Conservation (phyloP, 2,888 invertebrate species). For the Eupithecia abbreviata region DNA sequence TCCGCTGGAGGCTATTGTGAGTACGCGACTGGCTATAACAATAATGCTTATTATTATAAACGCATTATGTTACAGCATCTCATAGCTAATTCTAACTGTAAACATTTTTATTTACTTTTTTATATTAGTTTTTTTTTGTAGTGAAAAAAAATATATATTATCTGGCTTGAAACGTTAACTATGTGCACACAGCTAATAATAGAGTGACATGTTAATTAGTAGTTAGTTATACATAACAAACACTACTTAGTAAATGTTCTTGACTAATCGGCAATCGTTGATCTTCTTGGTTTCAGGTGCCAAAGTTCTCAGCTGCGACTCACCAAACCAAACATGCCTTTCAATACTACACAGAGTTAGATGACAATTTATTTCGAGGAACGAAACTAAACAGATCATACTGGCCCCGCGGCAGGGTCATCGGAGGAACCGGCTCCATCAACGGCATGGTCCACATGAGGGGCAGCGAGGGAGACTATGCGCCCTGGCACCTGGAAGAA, state of each 20-base stretch:
- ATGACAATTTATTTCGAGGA: slow-evolving; percentile 62
- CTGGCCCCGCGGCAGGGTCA: slow-evolving; percentile 73
- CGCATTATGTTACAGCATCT: neutral
- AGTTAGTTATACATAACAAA: too few species aligned
- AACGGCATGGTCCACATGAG: slow-evolving; percentile 74
- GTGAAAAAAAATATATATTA: too few species aligned
- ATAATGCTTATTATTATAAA: neutral
- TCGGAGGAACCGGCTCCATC: slow-evolving; percentile 77
- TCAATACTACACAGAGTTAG: slow-evolving; percentile 71
- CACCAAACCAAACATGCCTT: slow-evolving; percentile 63
- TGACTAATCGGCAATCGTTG: neutral
- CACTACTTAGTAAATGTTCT: neutral
- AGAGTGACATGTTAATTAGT: too few species aligned
- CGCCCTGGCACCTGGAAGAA: slow-evolving; percentile 64
- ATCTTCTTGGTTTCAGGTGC: slow-evolving; percentile 61
- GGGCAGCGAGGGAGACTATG: slow-evolving; percentile 70
- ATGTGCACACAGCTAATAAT: too few species aligned
- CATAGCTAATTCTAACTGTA: neutral
- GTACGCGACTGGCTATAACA: slow-evolving; percentile 38
- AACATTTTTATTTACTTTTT: neutral
- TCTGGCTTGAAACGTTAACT: too few species aligned
- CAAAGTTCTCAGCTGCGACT: slow-evolving; percentile 66
- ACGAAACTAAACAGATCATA: slow-evolving; percentile 60
- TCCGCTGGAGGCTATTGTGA: slow-evolving; percentile 69
- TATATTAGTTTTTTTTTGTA: too few species aligned